Evolutionary conservation across 2,113 vertebrate genomes (phyloP).

Genomic region (Chauna torquata): DNA sequence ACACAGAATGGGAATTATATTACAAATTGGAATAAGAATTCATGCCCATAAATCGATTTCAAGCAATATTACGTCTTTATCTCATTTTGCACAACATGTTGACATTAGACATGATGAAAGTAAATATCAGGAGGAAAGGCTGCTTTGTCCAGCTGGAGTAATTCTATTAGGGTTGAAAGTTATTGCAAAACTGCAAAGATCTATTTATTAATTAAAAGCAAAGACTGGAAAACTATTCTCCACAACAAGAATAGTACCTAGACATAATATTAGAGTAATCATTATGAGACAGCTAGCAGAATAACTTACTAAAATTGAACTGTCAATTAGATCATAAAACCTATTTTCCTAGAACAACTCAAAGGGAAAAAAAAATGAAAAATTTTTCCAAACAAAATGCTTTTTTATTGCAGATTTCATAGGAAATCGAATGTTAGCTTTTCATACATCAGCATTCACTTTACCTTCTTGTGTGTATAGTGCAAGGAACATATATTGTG

Average conservation of each 20-base stretch:
- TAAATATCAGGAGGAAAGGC: not conserved
- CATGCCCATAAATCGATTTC: not conserved
- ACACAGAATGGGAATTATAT: not conserved
- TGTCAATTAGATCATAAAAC: not conserved
- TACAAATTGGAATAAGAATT: not conserved
- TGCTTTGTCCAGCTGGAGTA: not conserved
- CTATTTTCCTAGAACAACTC: not conserved
- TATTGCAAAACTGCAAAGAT: not conserved
- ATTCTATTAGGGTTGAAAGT: not conserved
- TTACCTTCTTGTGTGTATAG: not conserved
- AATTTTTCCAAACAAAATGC: not conserved
- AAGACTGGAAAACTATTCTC: not conserved
- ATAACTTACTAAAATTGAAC: not conserved
- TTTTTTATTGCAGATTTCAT: not conserved
- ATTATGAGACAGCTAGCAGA: not conserved
- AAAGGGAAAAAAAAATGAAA: not conserved
- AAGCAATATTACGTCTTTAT: not conserved
- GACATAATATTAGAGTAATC: not conserved
- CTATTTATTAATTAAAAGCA: slow-evolving; percentile 21
- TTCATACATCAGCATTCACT: not conserved
- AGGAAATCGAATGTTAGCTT: not conserved
- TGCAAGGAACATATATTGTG: not conserved
- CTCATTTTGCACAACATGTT: not conserved
- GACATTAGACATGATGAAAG: not conserved
- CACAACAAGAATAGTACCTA: not conserved